Conservation (phyloP, 2,113 vertebrate genomes). For the Tychaedon coryphoeus region DNA sequence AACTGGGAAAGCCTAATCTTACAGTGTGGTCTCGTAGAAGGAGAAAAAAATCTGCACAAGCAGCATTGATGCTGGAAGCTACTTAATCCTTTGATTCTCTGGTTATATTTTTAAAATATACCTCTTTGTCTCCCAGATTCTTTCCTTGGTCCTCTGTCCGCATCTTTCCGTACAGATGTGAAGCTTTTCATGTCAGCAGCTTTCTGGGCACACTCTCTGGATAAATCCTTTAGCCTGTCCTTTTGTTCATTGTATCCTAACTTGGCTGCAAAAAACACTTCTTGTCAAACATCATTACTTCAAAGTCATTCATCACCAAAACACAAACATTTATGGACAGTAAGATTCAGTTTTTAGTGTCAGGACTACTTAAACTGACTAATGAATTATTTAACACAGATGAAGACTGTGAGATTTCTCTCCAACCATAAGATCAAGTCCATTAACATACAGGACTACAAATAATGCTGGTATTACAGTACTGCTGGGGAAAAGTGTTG, state of each 20-base stretch:
- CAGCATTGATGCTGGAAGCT: not conserved
- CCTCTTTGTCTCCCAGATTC: slow-evolving; percentile 80
- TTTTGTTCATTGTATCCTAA: slow-evolving; percentile 74
- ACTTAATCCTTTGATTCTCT: not conserved
- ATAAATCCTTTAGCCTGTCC: slow-evolving; percentile 82
- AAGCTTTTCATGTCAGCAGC: slow-evolving; percentile 78
- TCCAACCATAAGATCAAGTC: not conserved
- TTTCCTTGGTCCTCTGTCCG: slow-evolving; percentile 75
- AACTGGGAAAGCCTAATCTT: not conserved
- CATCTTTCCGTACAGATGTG: slow-evolving; percentile 76
- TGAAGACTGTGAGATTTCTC: not conserved
- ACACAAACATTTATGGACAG: not conserved
- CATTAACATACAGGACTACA: not conserved
- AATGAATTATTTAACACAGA: not conserved
- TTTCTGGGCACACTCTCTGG: slow-evolving; percentile 86
- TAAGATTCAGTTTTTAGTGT: not conserved
- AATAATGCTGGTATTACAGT: not conserved
- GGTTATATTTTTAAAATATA: slow-evolving; percentile 8
- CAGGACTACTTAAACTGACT: not conserved
- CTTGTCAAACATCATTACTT: not conserved
- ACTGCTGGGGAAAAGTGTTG: not conserved
- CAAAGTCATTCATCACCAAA: not conserved
- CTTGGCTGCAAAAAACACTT: slow-evolving; percentile 75
- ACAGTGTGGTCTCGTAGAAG: not conserved
- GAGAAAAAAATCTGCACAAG: not conserved